Base-by-base conservation (phyloP, 1,140 invertebrate species). In the Diprion similis region DNA sequence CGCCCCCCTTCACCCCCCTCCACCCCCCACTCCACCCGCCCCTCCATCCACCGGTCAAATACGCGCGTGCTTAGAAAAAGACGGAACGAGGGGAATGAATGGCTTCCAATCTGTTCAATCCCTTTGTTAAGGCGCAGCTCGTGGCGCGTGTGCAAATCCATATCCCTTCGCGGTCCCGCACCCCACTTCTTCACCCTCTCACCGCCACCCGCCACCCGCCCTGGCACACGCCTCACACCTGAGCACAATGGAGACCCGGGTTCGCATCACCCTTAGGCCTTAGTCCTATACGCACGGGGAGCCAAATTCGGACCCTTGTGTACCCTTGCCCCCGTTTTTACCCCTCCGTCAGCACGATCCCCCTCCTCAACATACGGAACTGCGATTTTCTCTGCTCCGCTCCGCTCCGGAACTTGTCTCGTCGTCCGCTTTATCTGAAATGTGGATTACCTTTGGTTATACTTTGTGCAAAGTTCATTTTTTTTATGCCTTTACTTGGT, bases 101-200 rank as follows among this genome's bases (percentile, higher is more conserved):
- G 80, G 81, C 78, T 85, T 82, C 81, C 84, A 85, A 85, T 84
- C 84, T 85, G 84, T 84, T 84, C 81, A 78, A 82, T 81, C 82
- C 83, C 83, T 85, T 86, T 85, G 83, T 83, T 80, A 17, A 59
- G 77, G 67, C 71, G 78, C 79, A 84, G 81, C 86, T 86, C 85
- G 87, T 87, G 87, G 83, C 87, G 87, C 85, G 85, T 84, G 85
- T 83, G 86, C 86, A 87, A 88, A 88, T 85, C 81, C 78, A 82
- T 59, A 59, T 59, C 51, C 81, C 81, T 80, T 80, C 75, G 71
- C 71, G 66, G 48, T 45, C 47, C 17, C 59, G 37, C 68, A 47
- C 11, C 70, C 66, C 51, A 70, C 73, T 68, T 51, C 75, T 68
- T 71, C 68, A 37, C 77, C 75, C 74, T 68, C 73, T 68, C 77